These are phyloP conservation scores for Cosmorhoe ocellata DNA, from an alignment of 2,888 invertebrate genomes.

Conservation along the genomic window DNA sequence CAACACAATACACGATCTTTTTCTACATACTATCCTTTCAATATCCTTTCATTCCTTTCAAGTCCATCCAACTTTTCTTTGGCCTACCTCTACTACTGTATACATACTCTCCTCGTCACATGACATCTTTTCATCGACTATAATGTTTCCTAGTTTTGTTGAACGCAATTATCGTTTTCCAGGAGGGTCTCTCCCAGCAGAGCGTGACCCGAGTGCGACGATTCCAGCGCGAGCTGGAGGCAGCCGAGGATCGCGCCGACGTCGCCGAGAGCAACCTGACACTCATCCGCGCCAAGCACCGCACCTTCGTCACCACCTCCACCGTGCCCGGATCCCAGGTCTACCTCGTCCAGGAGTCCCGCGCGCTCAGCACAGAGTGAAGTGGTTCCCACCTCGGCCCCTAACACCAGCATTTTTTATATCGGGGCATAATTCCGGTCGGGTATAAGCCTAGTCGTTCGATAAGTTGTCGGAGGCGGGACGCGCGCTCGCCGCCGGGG, in stretches of 20 bases:
- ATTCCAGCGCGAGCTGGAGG: conserved; percentile 99
- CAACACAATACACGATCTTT: too few species aligned
- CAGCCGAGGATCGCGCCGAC: conserved; percentile 98
- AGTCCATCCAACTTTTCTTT: too few species aligned
- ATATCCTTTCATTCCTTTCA: too few species aligned
- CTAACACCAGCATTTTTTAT: conserved; percentile 71
- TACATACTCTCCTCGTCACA: too few species aligned
- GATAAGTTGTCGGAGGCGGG: conserved; percentile 67
- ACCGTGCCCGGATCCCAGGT: conserved; percentile 95
- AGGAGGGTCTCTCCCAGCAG: conserved; percentile 96
- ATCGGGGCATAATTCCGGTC: conserved; percentile 77
- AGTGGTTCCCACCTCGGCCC: conserved; percentile 52
- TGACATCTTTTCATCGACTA: too few species aligned
- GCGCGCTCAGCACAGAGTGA: conserved; percentile 82
- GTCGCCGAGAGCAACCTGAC: conserved; percentile 96
- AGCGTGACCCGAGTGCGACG: conserved; percentile 97
- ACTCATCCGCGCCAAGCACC: conserved; percentile 98
- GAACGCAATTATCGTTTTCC: conserved; percentile 27
- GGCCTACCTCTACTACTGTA: too few species aligned
- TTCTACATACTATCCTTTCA: too few species aligned
- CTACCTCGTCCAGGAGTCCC: conserved; percentile 94
- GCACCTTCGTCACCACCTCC: conserved; percentile 97
- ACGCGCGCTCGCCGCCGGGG: conserved; percentile 70
- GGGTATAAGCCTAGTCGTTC: conserved; percentile 80
- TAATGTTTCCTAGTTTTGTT: too few species aligned